These are phyloP conservation scores for Drepana falcataria DNA, from an alignment of 2,888 invertebrate species.

Conservation along the genomic window DNA sequence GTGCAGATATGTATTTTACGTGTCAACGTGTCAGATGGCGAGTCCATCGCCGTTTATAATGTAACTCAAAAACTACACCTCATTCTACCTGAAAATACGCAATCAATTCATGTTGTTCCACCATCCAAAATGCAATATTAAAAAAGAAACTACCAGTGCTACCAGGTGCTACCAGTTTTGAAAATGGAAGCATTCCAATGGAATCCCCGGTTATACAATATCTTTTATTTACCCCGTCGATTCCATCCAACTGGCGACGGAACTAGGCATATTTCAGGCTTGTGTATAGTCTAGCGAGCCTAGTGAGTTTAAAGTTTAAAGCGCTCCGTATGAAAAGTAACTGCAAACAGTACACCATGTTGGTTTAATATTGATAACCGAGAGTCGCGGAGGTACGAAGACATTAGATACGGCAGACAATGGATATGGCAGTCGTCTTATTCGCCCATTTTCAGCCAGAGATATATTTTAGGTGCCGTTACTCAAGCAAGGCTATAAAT, in stretches of 20 bases:
- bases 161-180: background rate
- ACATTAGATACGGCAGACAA: background rate
- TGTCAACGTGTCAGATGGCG: no score
- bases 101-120: no score
- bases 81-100: no score
- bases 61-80: no score
- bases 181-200: background rate
- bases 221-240: background rate
- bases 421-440: no score
- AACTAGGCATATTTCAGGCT: background rate
- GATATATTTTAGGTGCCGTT: no score
- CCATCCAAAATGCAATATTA: no score
- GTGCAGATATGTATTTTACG: no score
- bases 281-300: slow-evolving; percentile 1
- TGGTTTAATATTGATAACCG: slow-evolving; percentile 15
- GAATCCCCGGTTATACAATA: background rate
- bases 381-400: slow-evolving; percentile 11
- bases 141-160: no score
- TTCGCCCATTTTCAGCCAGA: no score
- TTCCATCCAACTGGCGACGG: background rate
- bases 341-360: slow-evolving; percentile 12
- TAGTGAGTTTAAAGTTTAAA: background rate
- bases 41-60: no score
- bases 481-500: no score
- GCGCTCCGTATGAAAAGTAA: slow-evolving; percentile 9